Base-by-base conservation (phyloP, 1,140 invertebrate genomes). In the Trichonephila clavata region DNA sequence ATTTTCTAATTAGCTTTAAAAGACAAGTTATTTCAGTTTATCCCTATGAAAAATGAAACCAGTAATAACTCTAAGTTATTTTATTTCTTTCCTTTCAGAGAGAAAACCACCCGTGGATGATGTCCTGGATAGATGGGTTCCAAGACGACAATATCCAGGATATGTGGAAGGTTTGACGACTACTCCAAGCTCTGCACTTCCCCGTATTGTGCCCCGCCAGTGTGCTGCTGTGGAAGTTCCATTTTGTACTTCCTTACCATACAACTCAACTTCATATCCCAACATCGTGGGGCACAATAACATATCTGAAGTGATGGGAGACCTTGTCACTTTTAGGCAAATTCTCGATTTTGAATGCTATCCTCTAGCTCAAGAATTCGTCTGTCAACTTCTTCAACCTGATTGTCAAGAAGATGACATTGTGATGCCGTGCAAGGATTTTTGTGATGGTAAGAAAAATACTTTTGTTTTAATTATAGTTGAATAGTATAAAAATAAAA, bases 301-400 rank as follows among this genome's bases (percentile, higher is more conserved):
- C 21, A 95, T 97, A 24, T 96, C 97, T 14, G 97, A 97, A 63
- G 96, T 98, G 14, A 96, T 97, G 94, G 96, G 97, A 27, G 97
- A 98, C 95, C 96, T 98, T 3, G 98, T 98, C 80, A 96, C 97
- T 1, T 98, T 83, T 95, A 97, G 98, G 92, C 98, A 98, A 95
- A 96, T 98, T 1, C 97, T 98, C 2, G 98, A 99, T 95, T 97
- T 97, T 1, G 98, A 98, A 96, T 99, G 98, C 95, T 98, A 98
- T 94, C 96, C 97, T 93, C 96, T 98, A 94, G 97, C 98, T 2
- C 97, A 98, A 95, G 98, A 98, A 94, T 98, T 98, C 95, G 97
- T 98, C 14, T 98, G 98, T 95, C 97, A 98, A 95, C 96, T 98
- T 32, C 95, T 98, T 1, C 98, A 99, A 95, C 98, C 98, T 0